phyloP scores from a whole-genome alignment of 2,888 invertebrate genomes.

The Apotomis turbidana region DNA sequence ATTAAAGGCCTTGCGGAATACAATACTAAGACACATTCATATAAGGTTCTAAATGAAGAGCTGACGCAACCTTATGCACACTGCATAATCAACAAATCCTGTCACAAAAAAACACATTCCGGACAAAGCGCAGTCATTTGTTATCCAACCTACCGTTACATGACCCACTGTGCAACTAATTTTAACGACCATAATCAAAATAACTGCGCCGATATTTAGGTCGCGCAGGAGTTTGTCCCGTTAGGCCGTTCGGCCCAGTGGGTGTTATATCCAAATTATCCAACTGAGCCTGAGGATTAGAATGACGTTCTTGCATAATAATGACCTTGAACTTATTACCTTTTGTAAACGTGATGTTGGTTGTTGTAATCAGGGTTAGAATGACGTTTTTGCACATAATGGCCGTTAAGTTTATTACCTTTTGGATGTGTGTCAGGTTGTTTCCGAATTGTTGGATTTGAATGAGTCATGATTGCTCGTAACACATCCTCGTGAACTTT shows the following conservation, averaged over 20 bases:
- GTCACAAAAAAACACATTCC: constrained; percentile 17
- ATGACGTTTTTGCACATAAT: constrained; percentile 15
- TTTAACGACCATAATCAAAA: constrained; percentile 44
- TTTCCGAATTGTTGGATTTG: constrained; percentile 18
- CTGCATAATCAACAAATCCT: neutral
- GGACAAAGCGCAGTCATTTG: constrained; percentile 29
- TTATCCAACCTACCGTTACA: constrained; percentile 38
- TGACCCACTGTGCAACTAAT: constrained; percentile 43
- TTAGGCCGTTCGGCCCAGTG: constrained; percentile 44
- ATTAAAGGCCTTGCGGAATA: no score
- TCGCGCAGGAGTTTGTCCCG: constrained; percentile 47
- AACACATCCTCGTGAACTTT: constrained; percentile 19
- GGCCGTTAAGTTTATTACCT: neutral
- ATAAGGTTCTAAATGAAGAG: neutral
- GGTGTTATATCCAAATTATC: constrained; percentile 29
- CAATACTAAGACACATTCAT: no score
- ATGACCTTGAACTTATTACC: neutral
- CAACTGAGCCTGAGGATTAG: constrained; percentile 18
- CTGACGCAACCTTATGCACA: neutral
- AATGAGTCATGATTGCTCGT: constrained; percentile 21
- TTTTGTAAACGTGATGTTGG: constrained; percentile 11
- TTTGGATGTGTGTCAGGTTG: constrained; percentile 8
- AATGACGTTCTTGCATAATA: constrained; percentile 21
- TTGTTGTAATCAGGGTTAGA: neutral
- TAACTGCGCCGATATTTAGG: constrained; percentile 45